Percentiles rank a stretch among this genome's conserved stretches.
These are phyloP conservation scores for Acinonyx jubatus DNA, from an alignment of 2,113 vertebrate species.

Conservation along the genomic window DNA sequence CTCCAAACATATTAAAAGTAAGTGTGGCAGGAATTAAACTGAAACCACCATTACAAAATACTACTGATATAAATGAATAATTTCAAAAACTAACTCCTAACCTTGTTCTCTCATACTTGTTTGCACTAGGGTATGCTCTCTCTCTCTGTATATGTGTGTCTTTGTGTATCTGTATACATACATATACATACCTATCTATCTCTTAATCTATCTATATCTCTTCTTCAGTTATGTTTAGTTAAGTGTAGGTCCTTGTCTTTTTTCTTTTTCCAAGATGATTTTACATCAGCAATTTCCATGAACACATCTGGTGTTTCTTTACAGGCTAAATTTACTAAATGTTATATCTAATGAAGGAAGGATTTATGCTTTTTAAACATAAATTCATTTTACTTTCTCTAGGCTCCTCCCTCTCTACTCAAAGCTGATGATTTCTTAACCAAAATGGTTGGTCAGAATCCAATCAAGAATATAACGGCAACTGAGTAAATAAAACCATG, in stretches of 20 bases:
- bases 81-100: background rate
- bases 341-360: conserved; percentile 80
- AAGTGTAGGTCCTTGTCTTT: conserved; percentile 32
- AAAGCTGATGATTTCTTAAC: conserved; percentile 75
- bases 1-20: background rate
- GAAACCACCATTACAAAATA: conserved; percentile 3
- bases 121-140: background rate
- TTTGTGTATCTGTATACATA: background rate
- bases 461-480: conserved; percentile 84
- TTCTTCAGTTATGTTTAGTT: background rate
- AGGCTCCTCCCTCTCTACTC: conserved; percentile 74
- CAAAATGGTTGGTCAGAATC: conserved; percentile 84
- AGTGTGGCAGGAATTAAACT: background rate
- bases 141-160: background rate
- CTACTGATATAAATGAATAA: background rate
- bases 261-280: conserved; percentile 67
- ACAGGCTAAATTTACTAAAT: conserved; percentile 81
- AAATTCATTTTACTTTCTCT: conserved; percentile 81
- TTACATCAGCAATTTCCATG: conserved; percentile 63
- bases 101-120: background rate
- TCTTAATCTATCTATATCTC: background rate
- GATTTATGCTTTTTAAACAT: conserved; percentile 82
- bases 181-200: background rate
- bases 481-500: conserved; percentile 88
- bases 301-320: conserved; percentile 78